Conservation (phyloP, 1,140 invertebrate species). For the Eciton burchellii region DNA sequence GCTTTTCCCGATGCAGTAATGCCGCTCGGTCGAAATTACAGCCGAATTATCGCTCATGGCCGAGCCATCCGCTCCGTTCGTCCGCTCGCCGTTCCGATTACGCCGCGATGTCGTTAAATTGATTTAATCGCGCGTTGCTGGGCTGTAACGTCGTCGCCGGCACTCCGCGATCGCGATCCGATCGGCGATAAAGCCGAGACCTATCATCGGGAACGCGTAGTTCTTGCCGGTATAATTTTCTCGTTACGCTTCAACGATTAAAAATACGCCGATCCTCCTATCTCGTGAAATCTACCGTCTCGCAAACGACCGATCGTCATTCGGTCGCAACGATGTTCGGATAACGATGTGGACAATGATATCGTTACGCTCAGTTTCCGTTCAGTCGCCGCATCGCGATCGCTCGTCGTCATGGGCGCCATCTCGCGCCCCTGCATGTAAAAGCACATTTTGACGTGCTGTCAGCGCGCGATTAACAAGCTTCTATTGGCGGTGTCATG, state of each 20-base stretch:
- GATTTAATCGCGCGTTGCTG: constrained; percentile 8
- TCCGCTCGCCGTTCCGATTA: constrained; percentile 38
- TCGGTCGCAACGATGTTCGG: background rate
- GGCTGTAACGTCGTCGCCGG: constrained; percentile 16
- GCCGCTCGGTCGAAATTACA: constrained; percentile 2
- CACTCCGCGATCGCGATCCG: background rate
- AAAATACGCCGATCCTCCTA: background rate
- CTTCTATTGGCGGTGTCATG: background rate
- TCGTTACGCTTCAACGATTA: constrained; percentile 26
- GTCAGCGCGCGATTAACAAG: background rate
- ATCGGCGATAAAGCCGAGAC: constrained; percentile 23
- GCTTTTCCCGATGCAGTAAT: background rate
- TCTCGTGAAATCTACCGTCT: constrained; percentile 43
- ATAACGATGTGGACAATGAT: constrained; percentile 50
- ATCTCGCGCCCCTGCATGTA: background rate
- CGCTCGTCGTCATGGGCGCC: background rate
- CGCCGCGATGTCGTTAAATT: constrained; percentile 18
- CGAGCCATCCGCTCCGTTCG: background rate
- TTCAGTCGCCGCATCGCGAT: background rate
- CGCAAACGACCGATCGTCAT: constrained; percentile 16
- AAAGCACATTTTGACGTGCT: background rate
- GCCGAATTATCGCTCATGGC: background rate
- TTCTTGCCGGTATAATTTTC: constrained; percentile 25
- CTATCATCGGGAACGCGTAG: constrained; percentile 24
- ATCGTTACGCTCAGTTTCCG: constrained; percentile 21